Base-by-base conservation (phyloP, 2,113 vertebrate species). In the Casuarius casuarius region DNA sequence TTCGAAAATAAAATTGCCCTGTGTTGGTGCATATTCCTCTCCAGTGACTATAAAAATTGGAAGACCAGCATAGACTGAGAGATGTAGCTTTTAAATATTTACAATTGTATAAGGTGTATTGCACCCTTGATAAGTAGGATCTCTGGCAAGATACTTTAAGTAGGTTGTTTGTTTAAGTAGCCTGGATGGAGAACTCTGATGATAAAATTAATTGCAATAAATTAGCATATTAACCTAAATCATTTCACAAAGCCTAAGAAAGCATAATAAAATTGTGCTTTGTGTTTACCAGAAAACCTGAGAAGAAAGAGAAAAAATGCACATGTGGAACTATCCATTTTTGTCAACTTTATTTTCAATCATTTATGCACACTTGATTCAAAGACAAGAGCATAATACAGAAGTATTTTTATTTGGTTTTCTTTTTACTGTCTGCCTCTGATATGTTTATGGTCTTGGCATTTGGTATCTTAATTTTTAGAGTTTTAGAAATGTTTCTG, bases 71-170 rank as follows among this genome's bases (percentile, higher is more conserved):
- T n/a, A 46, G 75, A 78, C 5, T 54, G 59, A 74, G 42, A 67
- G 9, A 58, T 21, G 29, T 35, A 71, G 66, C 52, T 89, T 73
- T 70, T 67, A 87, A 90, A 78, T 92, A 89, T 81, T 89, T 91
- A 71, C 90, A 59, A 59, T 87, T 63, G 35, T 7, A 3, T 68
- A 62, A 90, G 18, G 38, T 63, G 21, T 92, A 74, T 40, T 84
- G 6, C 52, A 68, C 71, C 28, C 54, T 93, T 89, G 28, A 42
- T 46, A 46, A 89, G 44, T 25, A 84, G 23, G 25, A 89, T 48
- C n/a, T 92, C 29, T 82, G 89, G 92, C 80, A 92, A 91, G 94
- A 15, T 40, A 28, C 9, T 87, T 84, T 16, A 65, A 93, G 18
- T n/a, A 26, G 1, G 2, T 72, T 94, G 38, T 51, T 89, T 84